A percentile compares a stretch with the other conserved stretches of the same genome.
Conservation (phyloP, 2,113 vertebrate genomes). For the Hyla sarda region DNA sequence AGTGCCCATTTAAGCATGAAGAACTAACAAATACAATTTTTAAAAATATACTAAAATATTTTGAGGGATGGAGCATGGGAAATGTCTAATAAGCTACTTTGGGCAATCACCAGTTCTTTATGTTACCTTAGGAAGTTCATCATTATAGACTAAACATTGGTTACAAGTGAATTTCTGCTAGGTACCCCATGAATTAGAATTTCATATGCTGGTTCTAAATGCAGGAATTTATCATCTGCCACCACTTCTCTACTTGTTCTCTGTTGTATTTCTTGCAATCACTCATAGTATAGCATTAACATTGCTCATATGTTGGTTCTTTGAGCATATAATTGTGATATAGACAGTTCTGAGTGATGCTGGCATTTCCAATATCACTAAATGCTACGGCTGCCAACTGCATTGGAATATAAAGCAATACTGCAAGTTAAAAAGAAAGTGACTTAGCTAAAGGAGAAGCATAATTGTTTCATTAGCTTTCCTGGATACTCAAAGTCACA, state of each 20-base stretch:
- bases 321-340: slow-evolving; percentile 19
- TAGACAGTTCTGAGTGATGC: slow-evolving; percentile 24
- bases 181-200: not conserved
- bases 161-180: not conserved
- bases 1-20: too few relatives aligned
- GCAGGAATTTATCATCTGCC: not conserved
- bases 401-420: not conserved
- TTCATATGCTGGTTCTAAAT: not conserved
- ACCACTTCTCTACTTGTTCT: not conserved
- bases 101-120: not conserved
- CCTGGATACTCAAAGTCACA: not conserved
- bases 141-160: not conserved
- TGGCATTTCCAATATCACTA: not conserved
- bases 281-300: not conserved
- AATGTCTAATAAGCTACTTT: too few relatives aligned
- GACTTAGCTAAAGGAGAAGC: not conserved
- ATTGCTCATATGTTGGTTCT: slow-evolving; percentile 7
- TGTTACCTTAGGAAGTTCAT: not conserved
- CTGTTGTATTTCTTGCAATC: not conserved
- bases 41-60: too few relatives aligned
- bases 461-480: not conserved
- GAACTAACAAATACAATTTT: too few relatives aligned
- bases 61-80: too few relatives aligned
- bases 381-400: not conserved
- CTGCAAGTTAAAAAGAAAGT: slow-evolving; percentile 12